Evolutionary conservation across 2,797 vertebrate genomes (phyloP).

Genomic region (Harpagifer antarcticus): DNA sequence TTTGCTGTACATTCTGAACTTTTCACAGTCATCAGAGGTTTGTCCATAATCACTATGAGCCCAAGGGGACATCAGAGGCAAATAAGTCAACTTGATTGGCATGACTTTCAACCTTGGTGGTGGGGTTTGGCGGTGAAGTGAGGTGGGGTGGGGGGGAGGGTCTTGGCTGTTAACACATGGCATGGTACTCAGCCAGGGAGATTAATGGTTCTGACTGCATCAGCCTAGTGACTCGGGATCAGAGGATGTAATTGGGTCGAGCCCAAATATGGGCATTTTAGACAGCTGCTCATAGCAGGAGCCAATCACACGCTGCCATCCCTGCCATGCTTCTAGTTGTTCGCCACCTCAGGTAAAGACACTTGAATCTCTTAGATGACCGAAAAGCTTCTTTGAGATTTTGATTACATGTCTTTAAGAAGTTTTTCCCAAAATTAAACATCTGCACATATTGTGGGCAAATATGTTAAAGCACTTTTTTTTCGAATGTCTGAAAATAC

Average conservation of each 20-base stretch:
- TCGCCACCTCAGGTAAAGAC: conserved; percentile 72
- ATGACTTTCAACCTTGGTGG: conserved; percentile 81
- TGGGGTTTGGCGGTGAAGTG: conserved; percentile 68
- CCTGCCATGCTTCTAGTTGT: conserved; percentile 81
- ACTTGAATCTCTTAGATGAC: conserved; percentile 48
- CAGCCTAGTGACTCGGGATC: conserved; percentile 83
- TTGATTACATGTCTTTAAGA: conserved; percentile 46
- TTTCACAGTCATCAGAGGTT: conserved; percentile 55
- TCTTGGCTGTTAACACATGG: conserved; percentile 85
- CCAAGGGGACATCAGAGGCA: conserved; percentile 68
- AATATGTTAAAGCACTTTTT: neutral
- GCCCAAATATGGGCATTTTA: conserved; percentile 84
- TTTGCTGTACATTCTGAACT: conserved; percentile 46
- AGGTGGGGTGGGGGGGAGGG: conserved; percentile 35
- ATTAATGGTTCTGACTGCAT: conserved; percentile 89
- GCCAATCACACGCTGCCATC: conserved; percentile 83
- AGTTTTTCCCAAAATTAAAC: conserved; percentile 44
- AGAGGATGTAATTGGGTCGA: conserved; percentile 87
- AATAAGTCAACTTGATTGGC: conserved; percentile 82
- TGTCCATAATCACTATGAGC: conserved; percentile 52
- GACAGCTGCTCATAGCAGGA: conserved; percentile 88
- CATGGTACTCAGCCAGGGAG: conserved; percentile 83
- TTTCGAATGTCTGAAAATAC: neutral
- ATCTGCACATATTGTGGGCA: conserved; percentile 9
- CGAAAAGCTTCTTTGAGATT: conserved; percentile 60